These are phyloP conservation scores for Aphaenogaster ashmeadi DNA, from an alignment of 1,140 invertebrate genomes.

Conservation along the genomic window DNA sequence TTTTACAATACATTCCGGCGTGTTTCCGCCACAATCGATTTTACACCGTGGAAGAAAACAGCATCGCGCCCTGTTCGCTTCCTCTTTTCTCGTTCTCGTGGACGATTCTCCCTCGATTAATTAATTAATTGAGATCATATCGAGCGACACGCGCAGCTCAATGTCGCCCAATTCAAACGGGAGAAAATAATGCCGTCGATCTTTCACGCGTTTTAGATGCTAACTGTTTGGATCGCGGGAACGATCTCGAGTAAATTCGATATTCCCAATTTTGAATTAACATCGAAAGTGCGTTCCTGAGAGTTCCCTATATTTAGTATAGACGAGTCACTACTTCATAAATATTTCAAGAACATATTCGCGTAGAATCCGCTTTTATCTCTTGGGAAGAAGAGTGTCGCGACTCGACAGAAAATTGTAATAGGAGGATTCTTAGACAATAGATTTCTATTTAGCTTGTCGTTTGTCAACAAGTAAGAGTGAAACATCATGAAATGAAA, in stretches of 20 bases:
- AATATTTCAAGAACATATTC: constrained; percentile 29
- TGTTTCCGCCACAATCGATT: constrained; percentile 32
- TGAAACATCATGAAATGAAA: background rate
- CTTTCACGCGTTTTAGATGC: background rate
- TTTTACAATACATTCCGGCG: constrained; percentile 70
- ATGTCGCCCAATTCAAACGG: constrained; percentile 12
- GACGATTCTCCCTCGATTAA: constrained; percentile 23
- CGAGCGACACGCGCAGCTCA: background rate
- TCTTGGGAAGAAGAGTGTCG: background rate
- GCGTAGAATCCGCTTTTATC: constrained; percentile 28
- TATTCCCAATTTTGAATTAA: constrained; percentile 23
- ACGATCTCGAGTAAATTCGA: constrained; percentile 23
- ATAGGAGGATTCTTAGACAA: background rate
- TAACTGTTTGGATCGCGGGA: background rate
- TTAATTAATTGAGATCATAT: constrained; percentile 42
- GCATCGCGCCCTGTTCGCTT: constrained; percentile 26
- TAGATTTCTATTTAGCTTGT: background rate
- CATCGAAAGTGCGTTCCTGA: constrained; percentile 30
- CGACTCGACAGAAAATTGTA: background rate
- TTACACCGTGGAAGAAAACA: constrained; percentile 53
- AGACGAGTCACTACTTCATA: background rate
- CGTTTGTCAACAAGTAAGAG: background rate
- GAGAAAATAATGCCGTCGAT: background rate
- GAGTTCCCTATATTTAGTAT: constrained; percentile 33
- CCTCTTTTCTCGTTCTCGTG: constrained; percentile 42